phyloP scores from a whole-genome alignment of 2,888 invertebrate species.

The Cylindroiulus punctatus region DNA sequence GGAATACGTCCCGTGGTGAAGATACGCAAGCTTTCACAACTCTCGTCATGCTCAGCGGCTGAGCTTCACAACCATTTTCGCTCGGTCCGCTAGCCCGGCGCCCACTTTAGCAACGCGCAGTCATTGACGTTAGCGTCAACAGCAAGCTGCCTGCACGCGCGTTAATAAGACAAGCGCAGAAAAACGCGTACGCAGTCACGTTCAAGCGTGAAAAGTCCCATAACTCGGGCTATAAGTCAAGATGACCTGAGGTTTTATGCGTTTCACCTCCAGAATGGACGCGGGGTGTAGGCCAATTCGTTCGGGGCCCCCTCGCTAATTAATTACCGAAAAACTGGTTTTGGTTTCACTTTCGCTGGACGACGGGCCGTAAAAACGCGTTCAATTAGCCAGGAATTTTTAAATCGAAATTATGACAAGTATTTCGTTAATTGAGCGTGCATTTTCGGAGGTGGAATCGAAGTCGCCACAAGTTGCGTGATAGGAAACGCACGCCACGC shows the following conservation, averaged over 20 bases:
- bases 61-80: no score
- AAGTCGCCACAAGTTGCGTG: neutral
- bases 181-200: neutral
- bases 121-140: no score
- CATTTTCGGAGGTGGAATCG: neutral
- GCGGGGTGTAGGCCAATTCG: slow-evolving; percentile 16
- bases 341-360: slow-evolving; percentile 15
- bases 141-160: neutral
- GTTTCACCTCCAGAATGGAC: slow-evolving; percentile 23
- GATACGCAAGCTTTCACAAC: no score
- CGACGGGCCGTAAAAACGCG: neutral
- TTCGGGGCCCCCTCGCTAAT: slow-evolving; percentile 27
- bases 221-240: slow-evolving; percentile 23
- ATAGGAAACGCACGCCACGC: neutral
- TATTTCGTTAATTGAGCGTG: slow-evolving; percentile 6
- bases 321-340: slow-evolving; percentile 9
- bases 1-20: no score
- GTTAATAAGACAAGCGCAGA: neutral
- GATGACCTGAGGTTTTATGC: slow-evolving; percentile 21
- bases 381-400: slow-evolving; percentile 31
- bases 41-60: no score
- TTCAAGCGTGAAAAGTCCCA: slow-evolving; percentile 6
- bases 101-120: no score
- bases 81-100: no score
- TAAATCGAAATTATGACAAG: slow-evolving; percentile 38